Evolutionary conservation across 2,113 vertebrate genomes (phyloP).

Genomic region (Dicentrarchus labrax): DNA sequence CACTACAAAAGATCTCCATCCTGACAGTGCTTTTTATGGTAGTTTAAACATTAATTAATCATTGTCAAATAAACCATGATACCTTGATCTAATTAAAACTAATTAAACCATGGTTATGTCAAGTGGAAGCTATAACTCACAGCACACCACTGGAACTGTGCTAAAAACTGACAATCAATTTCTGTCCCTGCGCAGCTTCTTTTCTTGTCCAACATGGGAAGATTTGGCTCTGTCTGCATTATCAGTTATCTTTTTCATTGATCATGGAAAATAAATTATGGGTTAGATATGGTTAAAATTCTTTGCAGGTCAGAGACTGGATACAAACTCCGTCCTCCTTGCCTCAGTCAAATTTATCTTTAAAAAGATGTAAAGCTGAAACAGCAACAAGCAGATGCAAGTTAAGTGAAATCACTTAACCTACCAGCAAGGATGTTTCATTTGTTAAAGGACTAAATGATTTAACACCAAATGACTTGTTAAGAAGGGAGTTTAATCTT

Average conservation of each 20-base stretch:
- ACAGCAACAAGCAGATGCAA: not conserved
- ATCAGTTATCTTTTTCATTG: not conserved
- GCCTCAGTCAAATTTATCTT: not conserved
- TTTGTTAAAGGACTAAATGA: not conserved
- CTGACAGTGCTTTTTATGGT: conserved; percentile 10
- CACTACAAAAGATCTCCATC: conserved; percentile 3
- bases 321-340: not conserved
- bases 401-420: not conserved
- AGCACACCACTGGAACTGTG: not conserved
- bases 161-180: not conserved
- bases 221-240: not conserved
- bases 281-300: not conserved
- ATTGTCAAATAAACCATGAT: conserved; percentile 40
- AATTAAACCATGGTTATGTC: conserved; percentile 24
- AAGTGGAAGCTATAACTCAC: not conserved
- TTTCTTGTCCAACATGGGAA: not conserved
- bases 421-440: not conserved
- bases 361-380: not conserved
- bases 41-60: conserved; percentile 50
- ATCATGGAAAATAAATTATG: not conserved
- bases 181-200: not conserved
- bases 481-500: not conserved
- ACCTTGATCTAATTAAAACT: conserved; percentile 41
- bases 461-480: not conserved
- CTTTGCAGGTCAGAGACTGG: not conserved